A percentile compares a stretch with the other conserved stretches of the same genome.
Conservation (phyloP, 2,888 invertebrate genomes). For the Busseola fusca region DNA sequence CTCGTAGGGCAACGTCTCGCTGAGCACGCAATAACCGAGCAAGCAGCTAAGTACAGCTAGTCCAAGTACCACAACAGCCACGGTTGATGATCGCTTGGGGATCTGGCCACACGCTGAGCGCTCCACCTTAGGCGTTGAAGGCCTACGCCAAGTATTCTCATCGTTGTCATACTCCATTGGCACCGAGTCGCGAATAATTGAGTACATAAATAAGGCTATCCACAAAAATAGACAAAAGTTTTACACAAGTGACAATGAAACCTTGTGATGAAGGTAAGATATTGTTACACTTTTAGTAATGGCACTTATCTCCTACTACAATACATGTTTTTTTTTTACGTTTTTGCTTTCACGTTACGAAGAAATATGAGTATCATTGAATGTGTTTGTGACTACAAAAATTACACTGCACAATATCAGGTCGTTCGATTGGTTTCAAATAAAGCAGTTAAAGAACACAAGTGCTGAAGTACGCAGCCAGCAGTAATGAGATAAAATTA, state of each 20-base stretch:
- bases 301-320: constrained; percentile 22
- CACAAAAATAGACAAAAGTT: constrained; percentile 22
- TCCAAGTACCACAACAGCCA: constrained; percentile 82
- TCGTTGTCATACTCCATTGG: constrained; percentile 84
- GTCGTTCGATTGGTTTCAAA: not conserved
- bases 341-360: constrained; percentile 24
- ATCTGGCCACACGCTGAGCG: constrained; percentile 75
- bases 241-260: constrained; percentile 9
- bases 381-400: not conserved
- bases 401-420: constrained; percentile 10
- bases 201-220: constrained; percentile 57
- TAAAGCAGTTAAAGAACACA: not conserved
- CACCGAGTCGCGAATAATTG: constrained; percentile 63
- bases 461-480: not conserved
- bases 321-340: constrained; percentile 26
- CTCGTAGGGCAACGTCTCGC: constrained; percentile 84
- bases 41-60: constrained; percentile 85
- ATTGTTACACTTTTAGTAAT: constrained; percentile 12
- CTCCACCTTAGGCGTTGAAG: constrained; percentile 72
- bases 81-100: constrained; percentile 78
- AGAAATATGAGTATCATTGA: constrained; percentile 12
- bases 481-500: constrained; percentile 4
- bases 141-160: constrained; percentile 82
- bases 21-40: constrained; percentile 85
- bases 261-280: constrained; percentile 17